Conservation (phyloP, 92 coral and sea anemone genomes). For the Palythoa grandis region DNA sequence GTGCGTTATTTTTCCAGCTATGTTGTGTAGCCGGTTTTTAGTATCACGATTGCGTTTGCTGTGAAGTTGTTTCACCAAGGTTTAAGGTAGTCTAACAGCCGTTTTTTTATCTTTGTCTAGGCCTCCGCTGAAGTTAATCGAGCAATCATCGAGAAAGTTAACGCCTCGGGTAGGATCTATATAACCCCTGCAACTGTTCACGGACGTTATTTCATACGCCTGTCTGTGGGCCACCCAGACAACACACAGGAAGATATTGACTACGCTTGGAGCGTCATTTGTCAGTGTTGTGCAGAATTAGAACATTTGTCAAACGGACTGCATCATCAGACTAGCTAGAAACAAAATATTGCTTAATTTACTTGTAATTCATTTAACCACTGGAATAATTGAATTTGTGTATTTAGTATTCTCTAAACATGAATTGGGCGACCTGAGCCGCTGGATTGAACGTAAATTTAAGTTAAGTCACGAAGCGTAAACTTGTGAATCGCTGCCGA, state of each 20-base stretch:
- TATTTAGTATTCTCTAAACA: no score
- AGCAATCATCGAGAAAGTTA: conserved; percentile 39
- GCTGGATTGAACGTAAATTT: no score
- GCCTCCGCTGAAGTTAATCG: conserved; percentile 51
- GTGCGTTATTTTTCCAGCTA: neutral
- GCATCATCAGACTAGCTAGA: no score
- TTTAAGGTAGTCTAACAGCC: neutral
- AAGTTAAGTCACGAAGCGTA: no score
- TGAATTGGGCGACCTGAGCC: no score
- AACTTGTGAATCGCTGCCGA: no score
- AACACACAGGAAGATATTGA: conserved; percentile 18
- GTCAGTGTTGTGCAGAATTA: neutral
- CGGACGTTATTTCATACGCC: conserved; percentile 9
- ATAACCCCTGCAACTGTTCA: conserved; percentile 44
- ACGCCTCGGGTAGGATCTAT: conserved; percentile 40
- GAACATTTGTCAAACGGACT: conserved; percentile 1
- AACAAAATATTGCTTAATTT: no score
- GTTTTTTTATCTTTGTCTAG: conserved; percentile 10
- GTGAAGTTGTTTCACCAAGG: no score
- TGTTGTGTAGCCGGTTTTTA: no score
- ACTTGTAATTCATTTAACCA: no score
- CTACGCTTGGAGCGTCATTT: conserved; percentile 29
- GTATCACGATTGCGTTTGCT: no score
- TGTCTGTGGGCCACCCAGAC: conserved; percentile 27
- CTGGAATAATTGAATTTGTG: no score